These are phyloP conservation scores for Myotis yumanensis DNA, from an alignment of 2,113 vertebrate species.

Conservation along the genomic window DNA sequence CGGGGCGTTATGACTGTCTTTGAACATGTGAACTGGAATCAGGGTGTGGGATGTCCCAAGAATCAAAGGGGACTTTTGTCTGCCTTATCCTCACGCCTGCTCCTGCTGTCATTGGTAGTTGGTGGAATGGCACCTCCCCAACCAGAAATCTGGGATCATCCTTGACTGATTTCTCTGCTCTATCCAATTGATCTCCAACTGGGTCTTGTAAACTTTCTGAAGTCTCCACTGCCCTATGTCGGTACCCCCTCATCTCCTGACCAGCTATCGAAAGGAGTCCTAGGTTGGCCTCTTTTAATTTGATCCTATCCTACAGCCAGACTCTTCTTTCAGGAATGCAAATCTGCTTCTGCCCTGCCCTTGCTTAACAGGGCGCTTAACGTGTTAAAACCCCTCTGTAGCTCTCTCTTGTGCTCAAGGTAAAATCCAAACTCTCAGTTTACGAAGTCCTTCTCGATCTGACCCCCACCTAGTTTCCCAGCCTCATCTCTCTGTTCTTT, in stretches of 20 bases:
- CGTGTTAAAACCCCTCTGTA: not conserved
- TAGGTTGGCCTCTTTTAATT: not conserved
- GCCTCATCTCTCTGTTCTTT: not conserved
- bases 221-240: not conserved
- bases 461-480: not conserved
- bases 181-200: not conserved
- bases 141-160: not conserved
- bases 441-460: not conserved
- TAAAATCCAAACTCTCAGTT: not conserved
- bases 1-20: not conserved
- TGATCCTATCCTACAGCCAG: not conserved
- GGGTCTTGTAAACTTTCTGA: not conserved
- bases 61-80: not conserved
- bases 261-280: not conserved
- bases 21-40: not conserved
- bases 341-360: not conserved
- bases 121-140: not conserved
- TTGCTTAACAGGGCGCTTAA: not conserved
- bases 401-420: not conserved
- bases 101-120: not conserved
- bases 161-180: not conserved
- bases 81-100: accelerated
- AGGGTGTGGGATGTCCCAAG: not conserved
- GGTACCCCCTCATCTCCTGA: not conserved
- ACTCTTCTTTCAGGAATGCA: not conserved